Conservation (phyloP, 2,888 invertebrate species). For the Apamea sordens region DNA sequence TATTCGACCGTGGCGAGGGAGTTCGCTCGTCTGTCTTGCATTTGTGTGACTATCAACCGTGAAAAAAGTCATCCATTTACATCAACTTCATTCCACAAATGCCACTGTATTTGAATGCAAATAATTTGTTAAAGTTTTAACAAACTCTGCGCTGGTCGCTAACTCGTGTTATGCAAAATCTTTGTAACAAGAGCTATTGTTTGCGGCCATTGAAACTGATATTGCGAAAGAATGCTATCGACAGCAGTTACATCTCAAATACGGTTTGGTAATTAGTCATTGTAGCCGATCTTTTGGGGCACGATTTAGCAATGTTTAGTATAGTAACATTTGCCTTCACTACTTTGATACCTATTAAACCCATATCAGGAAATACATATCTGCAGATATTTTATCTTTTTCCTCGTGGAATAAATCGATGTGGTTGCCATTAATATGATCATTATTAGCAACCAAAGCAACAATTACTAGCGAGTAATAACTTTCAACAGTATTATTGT, state of each 20-base stretch:
- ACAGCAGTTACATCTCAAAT: slow-evolving; percentile 56
- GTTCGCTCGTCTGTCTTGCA: slow-evolving; percentile 71
- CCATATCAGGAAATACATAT: slow-evolving; percentile 3
- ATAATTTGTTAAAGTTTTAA: slow-evolving; percentile 69
- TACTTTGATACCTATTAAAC: background rate
- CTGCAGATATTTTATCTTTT: background rate
- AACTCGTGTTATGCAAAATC: slow-evolving; percentile 59
- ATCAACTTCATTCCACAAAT: slow-evolving; percentile 71
- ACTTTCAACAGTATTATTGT: slow-evolving; percentile 51
- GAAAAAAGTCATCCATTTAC: slow-evolving; percentile 76
- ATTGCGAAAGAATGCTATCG: slow-evolving; percentile 59
- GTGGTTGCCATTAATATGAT: slow-evolving; percentile 8
- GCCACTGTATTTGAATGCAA: slow-evolving; percentile 64
- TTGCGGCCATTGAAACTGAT: slow-evolving; percentile 57
- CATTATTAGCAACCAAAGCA: slow-evolving; percentile 11
- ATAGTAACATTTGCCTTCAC: background rate
- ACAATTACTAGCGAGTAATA: slow-evolving; percentile 35
- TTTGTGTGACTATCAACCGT: slow-evolving; percentile 75
- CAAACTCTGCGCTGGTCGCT: slow-evolving; percentile 52
- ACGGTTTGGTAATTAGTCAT: slow-evolving; percentile 51
- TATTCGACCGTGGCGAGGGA: slow-evolving; percentile 69
- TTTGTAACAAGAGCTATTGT: slow-evolving; percentile 64
- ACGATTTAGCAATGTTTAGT: slow-evolving; percentile 6
- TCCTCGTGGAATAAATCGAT: slow-evolving; percentile 17
- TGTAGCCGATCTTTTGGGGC: slow-evolving; percentile 5